phyloP scores from a whole-genome alignment of 2,888 invertebrate species.

The Phyllotreta cruciferae region DNA sequence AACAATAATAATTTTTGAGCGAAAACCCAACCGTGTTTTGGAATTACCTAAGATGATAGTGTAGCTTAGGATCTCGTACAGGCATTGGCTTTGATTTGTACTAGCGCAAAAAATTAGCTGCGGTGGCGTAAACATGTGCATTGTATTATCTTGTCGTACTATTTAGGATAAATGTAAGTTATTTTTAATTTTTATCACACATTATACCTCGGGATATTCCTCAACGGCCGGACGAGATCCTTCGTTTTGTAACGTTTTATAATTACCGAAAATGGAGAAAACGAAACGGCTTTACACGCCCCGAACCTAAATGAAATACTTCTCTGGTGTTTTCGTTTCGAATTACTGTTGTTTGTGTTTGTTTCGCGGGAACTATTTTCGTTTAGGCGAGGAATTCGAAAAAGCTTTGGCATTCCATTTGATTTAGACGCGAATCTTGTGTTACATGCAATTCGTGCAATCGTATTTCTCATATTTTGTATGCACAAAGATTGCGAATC shows the following conservation, averaged over 20 bases:
- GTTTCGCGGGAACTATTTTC: constrained; percentile 26
- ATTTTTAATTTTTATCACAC: not conserved
- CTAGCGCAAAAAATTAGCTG: constrained; percentile 49
- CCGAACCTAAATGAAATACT: constrained; percentile 32
- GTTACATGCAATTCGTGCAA: constrained; percentile 49
- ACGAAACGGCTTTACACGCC: constrained; percentile 20
- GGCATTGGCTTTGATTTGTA: constrained; percentile 42
- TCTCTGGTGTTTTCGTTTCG: constrained; percentile 18
- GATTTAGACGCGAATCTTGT: constrained; percentile 25
- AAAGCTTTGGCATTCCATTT: constrained; percentile 36
- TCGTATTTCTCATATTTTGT: constrained; percentile 40
- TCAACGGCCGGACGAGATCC: too few relatives aligned
- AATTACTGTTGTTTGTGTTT: not conserved
- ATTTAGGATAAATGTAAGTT: constrained; percentile 6
- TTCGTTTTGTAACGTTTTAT: too few relatives aligned
- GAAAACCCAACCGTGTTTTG: too few relatives aligned
- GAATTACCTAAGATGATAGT: too few relatives aligned
- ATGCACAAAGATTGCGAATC: constrained; percentile 36
- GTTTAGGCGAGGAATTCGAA: constrained; percentile 29
- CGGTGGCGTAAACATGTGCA: too few relatives aligned
- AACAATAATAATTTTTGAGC: too few relatives aligned
- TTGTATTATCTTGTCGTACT: constrained; percentile 27
- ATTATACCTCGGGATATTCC: not conserved
- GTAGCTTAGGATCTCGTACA: too few relatives aligned
- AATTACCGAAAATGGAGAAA: constrained; percentile 18